phyloP scores from a whole-genome alignment of 2,797 vertebrate species.

The Falco novaeseelandiae region DNA sequence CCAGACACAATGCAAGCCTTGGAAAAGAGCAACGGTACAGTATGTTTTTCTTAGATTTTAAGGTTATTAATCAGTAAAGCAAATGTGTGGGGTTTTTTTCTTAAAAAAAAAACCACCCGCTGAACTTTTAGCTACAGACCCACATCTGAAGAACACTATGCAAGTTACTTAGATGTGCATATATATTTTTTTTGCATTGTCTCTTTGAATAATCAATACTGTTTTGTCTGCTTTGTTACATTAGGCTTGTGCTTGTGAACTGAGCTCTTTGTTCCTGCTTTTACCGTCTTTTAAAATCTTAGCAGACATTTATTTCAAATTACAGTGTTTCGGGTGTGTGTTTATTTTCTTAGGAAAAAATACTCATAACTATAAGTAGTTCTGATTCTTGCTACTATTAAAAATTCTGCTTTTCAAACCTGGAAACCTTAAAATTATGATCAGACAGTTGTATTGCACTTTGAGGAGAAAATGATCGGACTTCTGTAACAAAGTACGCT shows the following conservation, averaged over 20 bases:
- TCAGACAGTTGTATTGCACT: background rate
- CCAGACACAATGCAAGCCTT: conserved; percentile 90
- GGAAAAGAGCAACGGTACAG: conserved; percentile 91
- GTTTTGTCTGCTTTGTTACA: background rate
- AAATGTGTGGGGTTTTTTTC: background rate
- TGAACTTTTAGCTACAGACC: background rate
- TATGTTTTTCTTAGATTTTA: background rate
- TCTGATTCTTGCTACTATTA: background rate
- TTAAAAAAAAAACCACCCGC: no score
- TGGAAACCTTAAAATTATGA: background rate
- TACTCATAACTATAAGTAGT: background rate
- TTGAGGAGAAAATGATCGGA: background rate
- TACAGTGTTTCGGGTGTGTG: background rate
- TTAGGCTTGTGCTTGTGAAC: background rate
- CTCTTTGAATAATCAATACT: background rate
- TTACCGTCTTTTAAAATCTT: background rate
- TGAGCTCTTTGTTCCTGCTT: background rate
- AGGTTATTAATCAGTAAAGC: background rate
- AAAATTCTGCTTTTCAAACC: background rate
- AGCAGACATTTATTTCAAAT: background rate
- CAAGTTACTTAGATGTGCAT: accelerated
- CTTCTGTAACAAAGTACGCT: background rate
- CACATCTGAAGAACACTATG: background rate
- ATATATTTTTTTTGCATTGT: background rate
- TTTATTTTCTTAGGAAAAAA: background rate